Conservation (phyloP, 2,113 vertebrate genomes). For the Vanacampus margaritifer region DNA sequence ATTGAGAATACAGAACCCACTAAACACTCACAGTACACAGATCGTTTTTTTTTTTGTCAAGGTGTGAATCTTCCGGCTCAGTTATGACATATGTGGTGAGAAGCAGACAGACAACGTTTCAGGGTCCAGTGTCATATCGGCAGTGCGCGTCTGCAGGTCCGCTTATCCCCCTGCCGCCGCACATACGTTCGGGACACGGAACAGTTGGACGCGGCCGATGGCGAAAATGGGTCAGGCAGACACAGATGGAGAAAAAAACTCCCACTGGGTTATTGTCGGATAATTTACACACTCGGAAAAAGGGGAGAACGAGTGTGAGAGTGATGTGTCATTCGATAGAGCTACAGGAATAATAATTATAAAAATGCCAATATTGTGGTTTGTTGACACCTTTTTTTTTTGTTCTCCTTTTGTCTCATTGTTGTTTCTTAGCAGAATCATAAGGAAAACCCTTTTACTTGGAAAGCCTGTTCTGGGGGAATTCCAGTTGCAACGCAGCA, state of each 20-base stretch:
- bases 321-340: neutral
- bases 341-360: neutral
- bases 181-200: conserved; percentile 77
- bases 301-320: conserved; percentile 17
- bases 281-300: conserved; percentile 59
- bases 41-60: neutral
- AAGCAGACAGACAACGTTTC: conserved; percentile 47
- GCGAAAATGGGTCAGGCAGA: conserved; percentile 79
- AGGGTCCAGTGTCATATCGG: conserved; percentile 68
- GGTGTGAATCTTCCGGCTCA: conserved; percentile 38
- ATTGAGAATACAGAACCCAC: too few relatives aligned
- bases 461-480: too few relatives aligned
- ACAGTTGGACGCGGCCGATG: conserved; percentile 80
- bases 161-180: conserved; percentile 72
- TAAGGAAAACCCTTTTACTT: too few relatives aligned
- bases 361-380: too few relatives aligned
- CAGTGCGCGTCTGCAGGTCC: conserved; percentile 60
- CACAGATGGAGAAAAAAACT: conserved; percentile 77
- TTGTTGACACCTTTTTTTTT: too few relatives aligned
- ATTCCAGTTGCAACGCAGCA: too few relatives aligned
- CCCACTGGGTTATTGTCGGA: conserved; percentile 73
- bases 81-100: conserved; percentile 60
- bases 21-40: too few relatives aligned
- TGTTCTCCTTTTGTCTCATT: neutral
- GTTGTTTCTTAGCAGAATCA: too few relatives aligned